phyloP scores from a whole-genome alignment of 2,888 invertebrate genomes.

The Drymonia ruficornis region DNA sequence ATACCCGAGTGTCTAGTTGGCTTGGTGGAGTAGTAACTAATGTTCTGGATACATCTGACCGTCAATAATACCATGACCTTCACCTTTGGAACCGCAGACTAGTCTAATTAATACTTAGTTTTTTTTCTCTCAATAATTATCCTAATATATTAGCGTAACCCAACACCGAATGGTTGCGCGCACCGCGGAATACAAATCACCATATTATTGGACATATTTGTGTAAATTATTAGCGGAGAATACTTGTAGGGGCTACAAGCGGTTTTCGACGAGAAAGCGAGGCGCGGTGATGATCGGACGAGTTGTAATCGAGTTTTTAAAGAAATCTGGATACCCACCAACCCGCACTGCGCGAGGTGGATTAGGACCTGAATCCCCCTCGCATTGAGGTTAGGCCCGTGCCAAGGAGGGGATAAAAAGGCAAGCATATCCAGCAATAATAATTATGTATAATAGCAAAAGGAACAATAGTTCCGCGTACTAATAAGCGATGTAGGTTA shows the following conservation, averaged over 20 bases:
- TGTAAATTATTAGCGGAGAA: constrained; percentile 34
- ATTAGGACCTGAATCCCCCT: no score
- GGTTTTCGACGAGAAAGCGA: constrained; percentile 19
- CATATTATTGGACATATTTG: constrained; percentile 37
- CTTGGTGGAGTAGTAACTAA: no score
- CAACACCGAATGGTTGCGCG: constrained; percentile 25
- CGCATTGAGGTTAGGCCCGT: no score
- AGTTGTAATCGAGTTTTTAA: neutral
- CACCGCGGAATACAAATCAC: constrained; percentile 43
- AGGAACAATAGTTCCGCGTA: no score
- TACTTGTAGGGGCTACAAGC: constrained; percentile 18
- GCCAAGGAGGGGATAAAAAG: no score
- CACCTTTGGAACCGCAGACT: constrained; percentile 3
- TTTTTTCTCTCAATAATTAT: constrained; percentile 4
- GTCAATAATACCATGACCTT: constrained; percentile 2
- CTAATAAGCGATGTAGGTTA: no score
- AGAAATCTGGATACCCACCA: no score
- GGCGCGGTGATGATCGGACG: neutral
- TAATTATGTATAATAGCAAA: no score
- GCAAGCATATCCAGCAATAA: no score
- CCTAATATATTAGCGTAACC: constrained; percentile 24
- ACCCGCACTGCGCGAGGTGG: no score
- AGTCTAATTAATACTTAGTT: constrained; percentile 5
- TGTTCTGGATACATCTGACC: neutral
- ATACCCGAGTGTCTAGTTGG: no score